Base-by-base conservation (phyloP, 92 coral and sea anemone species). In the Meandrina meandrites region DNA sequence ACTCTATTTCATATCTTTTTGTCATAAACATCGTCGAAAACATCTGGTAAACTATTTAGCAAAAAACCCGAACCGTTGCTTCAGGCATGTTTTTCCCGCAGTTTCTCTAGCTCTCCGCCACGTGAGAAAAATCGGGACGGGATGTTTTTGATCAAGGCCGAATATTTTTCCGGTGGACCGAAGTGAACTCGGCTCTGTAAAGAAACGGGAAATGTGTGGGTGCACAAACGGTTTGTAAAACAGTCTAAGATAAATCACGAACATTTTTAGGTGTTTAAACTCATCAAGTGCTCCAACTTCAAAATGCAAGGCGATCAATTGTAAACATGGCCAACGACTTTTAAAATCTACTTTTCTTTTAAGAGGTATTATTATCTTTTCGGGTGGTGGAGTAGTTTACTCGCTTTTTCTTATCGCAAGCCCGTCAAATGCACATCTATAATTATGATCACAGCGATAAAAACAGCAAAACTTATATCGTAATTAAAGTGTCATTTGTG, bases 21-120 rank as follows among this genome's bases (percentile, higher is more conserved):
- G n/a, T n/a, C n/a, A n/a, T n/a, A n/a, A n/a, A n/a, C n/a, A n/a
- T n/a, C n/a, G n/a, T 7, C 53, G 11, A 31, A 34, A n/a, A 37
- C 86, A 83, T 50, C 86, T 83, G 86, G 37, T 48, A 83, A 51
- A 83, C n/a, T 54, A 40, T 22, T 83, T 69, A 83, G 64, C 37
- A 73, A 69, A 32, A 12, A 51, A 70, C n/a, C 54, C 56, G 18
- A 53, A 9, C 11, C 36, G 56, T 71, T 31, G 79, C 86, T 72
- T 71, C 67, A 16, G 79, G 86, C 79, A 68, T 28, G 32, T 51
- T 31, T 70, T 83, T 19, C 36, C 75, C 56, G 85, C 75, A 42
- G 60, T 64, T 64, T 27, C 36, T 67, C 36, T 48, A 45, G 48
- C 48, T 45, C 48, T 35, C 66, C 86, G 8, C 86, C 66, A 51